Evolutionary conservation across 64 coral and sea anemone genomes (phyloP).

Genomic region (Stichodactyla mertensii): DNA sequence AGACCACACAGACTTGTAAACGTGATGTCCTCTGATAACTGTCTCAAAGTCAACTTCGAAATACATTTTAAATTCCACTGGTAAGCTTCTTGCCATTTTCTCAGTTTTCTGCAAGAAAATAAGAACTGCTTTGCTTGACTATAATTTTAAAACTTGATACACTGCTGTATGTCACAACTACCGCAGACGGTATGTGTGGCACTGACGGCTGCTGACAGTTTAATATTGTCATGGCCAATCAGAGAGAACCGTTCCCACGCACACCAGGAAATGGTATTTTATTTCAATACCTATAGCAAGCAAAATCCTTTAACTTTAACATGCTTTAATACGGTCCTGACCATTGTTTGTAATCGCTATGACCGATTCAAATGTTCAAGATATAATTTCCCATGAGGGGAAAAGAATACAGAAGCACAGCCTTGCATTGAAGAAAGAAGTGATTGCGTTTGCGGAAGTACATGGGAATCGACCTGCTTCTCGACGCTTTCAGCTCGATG

Average conservation of each 20-base stretch:
- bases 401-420: slow-evolving; percentile 60
- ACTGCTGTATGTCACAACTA: no score
- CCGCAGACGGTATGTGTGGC: background rate
- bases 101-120: background rate
- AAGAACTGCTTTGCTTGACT: background rate
- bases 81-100: slow-evolving; percentile 16
- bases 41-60: slow-evolving; percentile 49
- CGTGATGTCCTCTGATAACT: slow-evolving; percentile 60
- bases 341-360: background rate
- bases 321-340: background rate
- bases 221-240: background rate
- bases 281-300: slow-evolving; percentile 8
- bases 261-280: background rate
- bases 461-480: slow-evolving; percentile 54
- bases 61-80: slow-evolving; percentile 27
- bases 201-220: background rate
- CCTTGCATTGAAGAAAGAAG: slow-evolving; percentile 66
- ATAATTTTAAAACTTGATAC: background rate
- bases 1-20: slow-evolving; percentile 58
- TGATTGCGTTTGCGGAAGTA: slow-evolving; percentile 58
- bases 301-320: background rate
- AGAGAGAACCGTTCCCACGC: background rate
- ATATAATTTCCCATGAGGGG: slow-evolving; percentile 54
- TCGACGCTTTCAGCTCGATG: slow-evolving; percentile 20
- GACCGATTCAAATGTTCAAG: slow-evolving; percentile 9